Conservation (phyloP, 2,888 invertebrate genomes). For the Conomelus anceps region DNA sequence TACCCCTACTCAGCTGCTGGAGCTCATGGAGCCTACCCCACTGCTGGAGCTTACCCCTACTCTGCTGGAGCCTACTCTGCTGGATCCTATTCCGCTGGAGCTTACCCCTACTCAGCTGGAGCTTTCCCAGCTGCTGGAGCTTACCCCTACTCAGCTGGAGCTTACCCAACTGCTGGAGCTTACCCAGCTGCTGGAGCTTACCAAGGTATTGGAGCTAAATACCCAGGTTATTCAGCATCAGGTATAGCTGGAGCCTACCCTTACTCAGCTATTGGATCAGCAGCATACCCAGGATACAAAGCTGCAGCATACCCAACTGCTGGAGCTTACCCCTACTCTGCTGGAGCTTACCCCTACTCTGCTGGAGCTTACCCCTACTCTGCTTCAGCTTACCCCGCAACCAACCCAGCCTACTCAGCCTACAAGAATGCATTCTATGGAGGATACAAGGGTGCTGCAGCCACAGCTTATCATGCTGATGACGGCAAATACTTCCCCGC, state of each 20-base stretch:
- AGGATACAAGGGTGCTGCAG: background rate
- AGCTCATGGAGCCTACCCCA: background rate
- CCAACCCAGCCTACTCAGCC: background rate
- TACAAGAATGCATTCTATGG: background rate
- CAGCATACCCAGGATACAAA: no score
- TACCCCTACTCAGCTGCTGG: background rate
- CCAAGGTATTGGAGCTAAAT: background rate
- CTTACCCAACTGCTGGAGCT: background rate
- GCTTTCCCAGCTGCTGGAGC: background rate
- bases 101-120: background rate
- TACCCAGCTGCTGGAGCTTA: background rate
- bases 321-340: no score
- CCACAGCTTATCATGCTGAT: background rate
- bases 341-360: no score
- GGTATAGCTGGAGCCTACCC: no score
- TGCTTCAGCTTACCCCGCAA: no score
- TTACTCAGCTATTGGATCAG: no score
- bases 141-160: background rate
- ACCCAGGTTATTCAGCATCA: no score
- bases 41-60: background rate
- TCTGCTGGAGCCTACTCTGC: background rate
- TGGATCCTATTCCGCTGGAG: background rate
- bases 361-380: no score
- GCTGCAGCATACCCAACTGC: no score
- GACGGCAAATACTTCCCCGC: background rate